Evolutionary conservation across 2,797 vertebrate genomes (phyloP).

Genomic region (Leuciscus waleckii): DNA sequence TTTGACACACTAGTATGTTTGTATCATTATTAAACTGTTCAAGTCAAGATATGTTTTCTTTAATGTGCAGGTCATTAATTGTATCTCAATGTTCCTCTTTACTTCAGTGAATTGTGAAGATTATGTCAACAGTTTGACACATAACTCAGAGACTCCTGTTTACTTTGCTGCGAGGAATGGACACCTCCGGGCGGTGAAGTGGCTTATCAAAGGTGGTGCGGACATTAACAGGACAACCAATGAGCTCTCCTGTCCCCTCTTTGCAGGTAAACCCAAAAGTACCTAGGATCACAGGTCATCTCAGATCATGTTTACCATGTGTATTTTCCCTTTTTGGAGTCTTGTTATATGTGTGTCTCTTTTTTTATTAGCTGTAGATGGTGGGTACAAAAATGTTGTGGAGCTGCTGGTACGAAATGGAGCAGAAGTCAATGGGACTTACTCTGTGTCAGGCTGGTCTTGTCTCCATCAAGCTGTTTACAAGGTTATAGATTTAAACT

Average conservation of each 20-base stretch:
- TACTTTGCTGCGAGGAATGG: constrained; percentile 86
- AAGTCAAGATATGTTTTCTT: background rate
- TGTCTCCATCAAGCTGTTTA: constrained; percentile 92
- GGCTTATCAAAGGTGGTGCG: constrained; percentile 82
- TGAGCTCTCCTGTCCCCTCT: constrained; percentile 86
- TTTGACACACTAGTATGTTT: background rate
- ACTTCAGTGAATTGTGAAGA: constrained; percentile 32
- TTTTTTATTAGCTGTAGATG: constrained; percentile 82
- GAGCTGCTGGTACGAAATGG: constrained; percentile 80
- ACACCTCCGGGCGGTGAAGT: constrained; percentile 71
- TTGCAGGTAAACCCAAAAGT: constrained; percentile 79
- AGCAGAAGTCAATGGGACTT: constrained; percentile 83
- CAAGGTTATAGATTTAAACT: constrained; percentile 76
- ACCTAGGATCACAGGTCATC: background rate
- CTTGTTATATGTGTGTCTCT: constrained; percentile 17
- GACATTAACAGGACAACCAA: constrained; percentile 83
- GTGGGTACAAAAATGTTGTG: constrained; percentile 76
- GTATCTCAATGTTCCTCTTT: background rate
- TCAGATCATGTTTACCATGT: background rate
- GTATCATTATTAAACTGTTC: background rate
- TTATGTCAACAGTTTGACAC: constrained; percentile 84
- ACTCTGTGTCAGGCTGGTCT: constrained; percentile 92
- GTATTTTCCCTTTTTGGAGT: constrained; percentile 7
- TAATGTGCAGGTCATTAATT: background rate
- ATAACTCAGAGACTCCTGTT: constrained; percentile 85